Evolutionary conservation across 2,888 invertebrate species (phyloP).

Genomic region (Athalia cordata): DNA sequence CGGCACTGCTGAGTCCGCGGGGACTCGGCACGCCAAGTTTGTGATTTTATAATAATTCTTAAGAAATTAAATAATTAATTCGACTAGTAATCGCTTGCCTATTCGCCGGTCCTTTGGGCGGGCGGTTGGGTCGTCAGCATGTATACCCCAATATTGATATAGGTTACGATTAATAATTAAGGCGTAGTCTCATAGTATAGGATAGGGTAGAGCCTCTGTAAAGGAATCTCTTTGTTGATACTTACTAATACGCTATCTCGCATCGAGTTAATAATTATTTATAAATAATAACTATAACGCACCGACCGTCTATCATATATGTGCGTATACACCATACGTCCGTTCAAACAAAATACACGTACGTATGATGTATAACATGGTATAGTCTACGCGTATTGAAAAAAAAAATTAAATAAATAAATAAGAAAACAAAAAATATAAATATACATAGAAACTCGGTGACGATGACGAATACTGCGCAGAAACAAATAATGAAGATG

Average conservation of each 20-base stretch:
- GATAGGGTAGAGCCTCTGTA: slow-evolving; percentile 67
- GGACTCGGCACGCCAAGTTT: slow-evolving; percentile 72
- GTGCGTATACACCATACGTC: not conserved
- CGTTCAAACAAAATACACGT: slow-evolving; percentile 2
- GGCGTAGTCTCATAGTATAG: slow-evolving; percentile 69
- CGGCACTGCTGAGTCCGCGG: slow-evolving; percentile 75
- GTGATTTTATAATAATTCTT: slow-evolving; percentile 73
- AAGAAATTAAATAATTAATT: slow-evolving; percentile 60
- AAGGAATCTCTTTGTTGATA: slow-evolving; percentile 72
- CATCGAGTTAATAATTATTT: slow-evolving; percentile 34
- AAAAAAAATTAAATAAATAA: not conserved
- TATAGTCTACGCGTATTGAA: slow-evolving; percentile 7
- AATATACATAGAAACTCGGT: slow-evolving; percentile 12
- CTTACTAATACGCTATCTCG: slow-evolving; percentile 52
- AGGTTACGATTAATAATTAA: slow-evolving; percentile 57
- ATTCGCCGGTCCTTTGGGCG: slow-evolving; percentile 29
- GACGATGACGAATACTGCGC: slow-evolving; percentile 11
- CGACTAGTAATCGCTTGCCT: slow-evolving; percentile 44
- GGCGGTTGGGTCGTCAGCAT: slow-evolving; percentile 66
- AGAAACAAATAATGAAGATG: slow-evolving; percentile 12
- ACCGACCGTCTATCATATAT: slow-evolving; percentile 12
- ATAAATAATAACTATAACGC: slow-evolving; percentile 1
- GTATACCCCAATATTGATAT: slow-evolving; percentile 64
- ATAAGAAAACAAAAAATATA: not conserved
- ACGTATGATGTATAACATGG: not conserved